Conservation (phyloP, 2,888 invertebrate species). For the Dorcus parallelipipedus region DNA sequence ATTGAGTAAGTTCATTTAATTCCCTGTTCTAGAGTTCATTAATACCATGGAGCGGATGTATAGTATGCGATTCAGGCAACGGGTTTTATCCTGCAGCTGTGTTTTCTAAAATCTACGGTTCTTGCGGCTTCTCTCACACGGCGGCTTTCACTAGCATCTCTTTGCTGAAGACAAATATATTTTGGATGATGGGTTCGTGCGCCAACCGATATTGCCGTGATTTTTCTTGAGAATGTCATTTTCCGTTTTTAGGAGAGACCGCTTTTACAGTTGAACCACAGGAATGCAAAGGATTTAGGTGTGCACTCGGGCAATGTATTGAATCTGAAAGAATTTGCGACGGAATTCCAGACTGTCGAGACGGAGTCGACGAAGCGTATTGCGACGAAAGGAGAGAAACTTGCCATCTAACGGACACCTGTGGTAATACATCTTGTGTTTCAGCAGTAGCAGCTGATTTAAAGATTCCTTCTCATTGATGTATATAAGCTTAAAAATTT, state of each 20-base stretch:
- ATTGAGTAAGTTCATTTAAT: too few relatives aligned
- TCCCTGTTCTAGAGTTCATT: background rate
- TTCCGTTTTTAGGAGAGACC: background rate
- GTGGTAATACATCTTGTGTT: conserved; percentile 29
- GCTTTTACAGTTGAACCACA: conserved; percentile 28
- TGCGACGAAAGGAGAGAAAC: conserved; percentile 43
- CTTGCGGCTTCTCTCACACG: conserved; percentile 52
- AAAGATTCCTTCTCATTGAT: too few relatives aligned
- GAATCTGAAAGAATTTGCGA: conserved; percentile 60
- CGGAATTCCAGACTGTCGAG: conserved; percentile 65
- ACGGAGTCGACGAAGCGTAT: conserved; percentile 63
- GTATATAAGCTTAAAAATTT: too few relatives aligned
- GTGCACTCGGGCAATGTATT: conserved; percentile 68
- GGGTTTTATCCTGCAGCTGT: conserved; percentile 74
- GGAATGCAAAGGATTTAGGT: conserved; percentile 61
- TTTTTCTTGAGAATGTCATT: background rate
- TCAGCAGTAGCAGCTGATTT: too few relatives aligned
- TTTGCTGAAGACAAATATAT: conserved; percentile 53
- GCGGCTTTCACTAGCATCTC: conserved; percentile 55
- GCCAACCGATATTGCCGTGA: too few relatives aligned
- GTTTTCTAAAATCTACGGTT: conserved; percentile 56
- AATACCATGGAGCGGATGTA: conserved; percentile 61
- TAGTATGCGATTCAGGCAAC: conserved; percentile 61
- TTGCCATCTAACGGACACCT: conserved; percentile 36
- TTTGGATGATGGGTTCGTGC: conserved; percentile 51